A percentile compares a stretch with the other conserved stretches of the same genome.
Conservation (phyloP, 2,113 vertebrate genomes). For the Halichoeres trimaculatus region DNA sequence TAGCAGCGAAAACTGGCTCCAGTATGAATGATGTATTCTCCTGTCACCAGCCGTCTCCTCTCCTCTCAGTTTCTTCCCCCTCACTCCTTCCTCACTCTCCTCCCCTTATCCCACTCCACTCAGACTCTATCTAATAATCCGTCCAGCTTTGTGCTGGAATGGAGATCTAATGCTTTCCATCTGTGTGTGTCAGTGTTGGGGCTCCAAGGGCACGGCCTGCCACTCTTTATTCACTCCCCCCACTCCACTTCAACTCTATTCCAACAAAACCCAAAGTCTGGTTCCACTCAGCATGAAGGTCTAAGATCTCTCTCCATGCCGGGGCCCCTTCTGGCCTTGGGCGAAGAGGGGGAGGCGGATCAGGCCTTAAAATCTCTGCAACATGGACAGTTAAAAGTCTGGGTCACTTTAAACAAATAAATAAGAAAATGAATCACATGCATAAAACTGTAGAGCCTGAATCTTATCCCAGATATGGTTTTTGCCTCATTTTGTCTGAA, state of each 20-base stretch:
- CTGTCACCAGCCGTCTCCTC: not conserved
- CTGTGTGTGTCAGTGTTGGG: slow-evolving; percentile 65
- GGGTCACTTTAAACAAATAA: slow-evolving; percentile 32
- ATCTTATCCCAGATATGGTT: not conserved
- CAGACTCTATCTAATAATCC: slow-evolving; percentile 71
- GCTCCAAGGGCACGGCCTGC: slow-evolving; percentile 66
- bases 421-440: slow-evolving; percentile 36
- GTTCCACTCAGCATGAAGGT: slow-evolving; percentile 80
- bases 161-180: slow-evolving; percentile 78
- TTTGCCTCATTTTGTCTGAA: no score
- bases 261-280: slow-evolving; percentile 74
- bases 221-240: slow-evolving; percentile 66
- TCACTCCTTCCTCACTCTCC: slow-evolving; percentile 13
- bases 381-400: slow-evolving; percentile 35
- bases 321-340: slow-evolving; percentile 69
- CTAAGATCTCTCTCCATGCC: slow-evolving; percentile 60
- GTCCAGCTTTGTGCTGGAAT: slow-evolving; percentile 71
- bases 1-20: not conserved
- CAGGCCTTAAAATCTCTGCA: slow-evolving; percentile 35
- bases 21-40: not conserved
- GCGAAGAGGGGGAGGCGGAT: slow-evolving; percentile 52
- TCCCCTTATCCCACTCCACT: slow-evolving; percentile 30
- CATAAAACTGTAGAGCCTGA: not conserved
- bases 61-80: not conserved
- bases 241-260: slow-evolving; percentile 66